A percentile compares a stretch with the other conserved stretches of the same genome.
Conservation (phyloP, 2,797 vertebrate species). For the Notoglanidium macrostoma region DNA sequence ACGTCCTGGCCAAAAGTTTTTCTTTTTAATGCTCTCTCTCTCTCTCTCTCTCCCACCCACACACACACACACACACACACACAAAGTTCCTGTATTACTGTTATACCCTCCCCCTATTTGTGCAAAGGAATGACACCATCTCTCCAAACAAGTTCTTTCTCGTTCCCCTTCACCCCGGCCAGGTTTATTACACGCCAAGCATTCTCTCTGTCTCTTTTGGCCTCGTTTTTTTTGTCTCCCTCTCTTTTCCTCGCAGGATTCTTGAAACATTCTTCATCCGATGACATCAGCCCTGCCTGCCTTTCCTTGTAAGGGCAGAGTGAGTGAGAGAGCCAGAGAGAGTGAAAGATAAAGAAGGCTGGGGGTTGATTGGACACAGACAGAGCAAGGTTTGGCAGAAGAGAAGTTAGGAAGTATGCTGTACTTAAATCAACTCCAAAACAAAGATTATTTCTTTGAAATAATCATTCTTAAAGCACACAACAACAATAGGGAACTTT, state of each 20-base stretch:
- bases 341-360: conserved; percentile 71
- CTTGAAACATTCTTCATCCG: conserved; percentile 82
- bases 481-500: conserved; percentile 35
- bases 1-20: conserved; percentile 18
- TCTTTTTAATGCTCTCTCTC: conserved; percentile 31
- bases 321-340: conserved; percentile 68
- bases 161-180: conserved; percentile 71
- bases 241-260: conserved; percentile 67
- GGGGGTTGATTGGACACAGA: conserved; percentile 78
- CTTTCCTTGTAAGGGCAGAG: conserved; percentile 85
- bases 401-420: conserved; percentile 34
- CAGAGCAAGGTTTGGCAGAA: conserved; percentile 59
- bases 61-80: background rate
- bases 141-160: conserved; percentile 81
- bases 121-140: conserved; percentile 80
- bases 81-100: conserved; percentile 58
- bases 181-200: conserved; percentile 74
- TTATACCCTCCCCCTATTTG: conserved; percentile 74
- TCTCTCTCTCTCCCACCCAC: background rate
- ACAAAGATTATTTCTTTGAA: conserved; percentile 2
- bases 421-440: conserved; percentile 35
- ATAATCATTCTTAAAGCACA: background rate
- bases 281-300: conserved; percentile 83
- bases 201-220: conserved; percentile 59
- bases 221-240: conserved; percentile 35